phyloP scores from a whole-genome alignment of 2,888 invertebrate species.

The Hirtodrosophila alboralis region DNA sequence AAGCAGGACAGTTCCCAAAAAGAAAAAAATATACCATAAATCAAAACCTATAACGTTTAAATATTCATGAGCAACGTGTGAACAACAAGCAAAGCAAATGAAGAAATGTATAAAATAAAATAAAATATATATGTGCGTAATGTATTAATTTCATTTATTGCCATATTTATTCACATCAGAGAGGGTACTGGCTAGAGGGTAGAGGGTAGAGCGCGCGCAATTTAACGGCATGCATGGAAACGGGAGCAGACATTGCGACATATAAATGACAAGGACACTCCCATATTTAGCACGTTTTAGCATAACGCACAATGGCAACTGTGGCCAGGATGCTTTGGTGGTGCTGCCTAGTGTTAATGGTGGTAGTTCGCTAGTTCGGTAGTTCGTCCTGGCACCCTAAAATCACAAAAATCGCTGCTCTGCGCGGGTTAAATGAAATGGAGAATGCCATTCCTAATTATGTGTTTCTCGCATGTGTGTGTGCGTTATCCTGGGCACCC shows the following conservation, averaged over 20 bases:
- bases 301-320: slow-evolving; percentile 73
- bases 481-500: slow-evolving; percentile 31
- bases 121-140: slow-evolving; percentile 39
- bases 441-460: slow-evolving; percentile 82
- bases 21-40: slow-evolving; percentile 65
- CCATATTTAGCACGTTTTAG: slow-evolving; percentile 82
- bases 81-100: slow-evolving; percentile 43
- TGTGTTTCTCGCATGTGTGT: slow-evolving; percentile 17
- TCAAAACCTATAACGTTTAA: slow-evolving; percentile 67
- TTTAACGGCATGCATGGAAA: slow-evolving; percentile 43
- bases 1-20: slow-evolving; percentile 26
- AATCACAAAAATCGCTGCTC: slow-evolving; percentile 33
- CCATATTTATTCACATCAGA: slow-evolving; percentile 72
- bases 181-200: slow-evolving; percentile 1
- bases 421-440: slow-evolving; percentile 81
- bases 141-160: slow-evolving; percentile 81
- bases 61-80: slow-evolving; percentile 76
- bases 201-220: slow-evolving; percentile 26
- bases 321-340: slow-evolving; percentile 54
- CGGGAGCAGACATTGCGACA: slow-evolving; percentile 71
- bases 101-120: slow-evolving; percentile 22
- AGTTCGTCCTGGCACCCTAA: slow-evolving; percentile 62
- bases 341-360: slow-evolving; percentile 24
- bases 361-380: too few relatives aligned
- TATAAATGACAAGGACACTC: slow-evolving; percentile 83